Conservation (phyloP, 2,888 invertebrate genomes). For the Caenorhabditis doughertyi region DNA sequence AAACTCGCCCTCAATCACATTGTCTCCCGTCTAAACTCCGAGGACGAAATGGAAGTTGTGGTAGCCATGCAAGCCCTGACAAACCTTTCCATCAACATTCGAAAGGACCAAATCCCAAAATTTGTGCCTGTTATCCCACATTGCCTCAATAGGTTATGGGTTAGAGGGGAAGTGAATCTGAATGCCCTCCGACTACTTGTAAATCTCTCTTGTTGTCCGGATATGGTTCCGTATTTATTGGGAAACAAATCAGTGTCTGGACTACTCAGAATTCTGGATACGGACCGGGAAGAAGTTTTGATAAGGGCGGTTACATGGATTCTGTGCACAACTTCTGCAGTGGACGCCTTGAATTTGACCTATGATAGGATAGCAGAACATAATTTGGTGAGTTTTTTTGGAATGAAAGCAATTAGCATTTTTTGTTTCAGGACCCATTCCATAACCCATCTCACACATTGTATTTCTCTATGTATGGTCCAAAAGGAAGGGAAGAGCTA, state of each 20-base stretch:
- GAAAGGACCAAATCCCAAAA: slow-evolving; percentile 70
- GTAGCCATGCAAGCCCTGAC: slow-evolving; percentile 80
- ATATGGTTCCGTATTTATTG: slow-evolving; percentile 86
- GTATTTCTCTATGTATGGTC: slow-evolving; percentile 76
- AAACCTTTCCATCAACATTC: slow-evolving; percentile 77
- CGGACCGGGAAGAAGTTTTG: slow-evolving; percentile 78
- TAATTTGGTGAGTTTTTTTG: slow-evolving; percentile 60
- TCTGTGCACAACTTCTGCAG: slow-evolving; percentile 78
- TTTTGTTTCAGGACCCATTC: slow-evolving; percentile 79
- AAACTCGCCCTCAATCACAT: slow-evolving; percentile 68
- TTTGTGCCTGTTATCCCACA: slow-evolving; percentile 75
- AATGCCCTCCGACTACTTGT: slow-evolving; percentile 85
- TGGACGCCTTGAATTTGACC: slow-evolving; percentile 76
- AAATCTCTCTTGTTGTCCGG: slow-evolving; percentile 86
- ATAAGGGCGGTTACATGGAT: slow-evolving; percentile 79
- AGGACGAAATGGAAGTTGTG: slow-evolving; percentile 78
- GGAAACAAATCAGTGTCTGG: slow-evolving; percentile 84
- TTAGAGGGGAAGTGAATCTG: slow-evolving; percentile 78
- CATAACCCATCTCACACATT: slow-evolving; percentile 78
- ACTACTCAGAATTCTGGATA: slow-evolving; percentile 76
- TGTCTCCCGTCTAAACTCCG: slow-evolving; percentile 69
- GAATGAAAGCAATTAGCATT: background rate
- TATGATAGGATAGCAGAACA: slow-evolving; percentile 76
- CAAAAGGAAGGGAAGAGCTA: slow-evolving; percentile 69
- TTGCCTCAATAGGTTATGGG: slow-evolving; percentile 75